Conservation (phyloP, 2,888 invertebrate species). For the Lacanobia oleracea region DNA sequence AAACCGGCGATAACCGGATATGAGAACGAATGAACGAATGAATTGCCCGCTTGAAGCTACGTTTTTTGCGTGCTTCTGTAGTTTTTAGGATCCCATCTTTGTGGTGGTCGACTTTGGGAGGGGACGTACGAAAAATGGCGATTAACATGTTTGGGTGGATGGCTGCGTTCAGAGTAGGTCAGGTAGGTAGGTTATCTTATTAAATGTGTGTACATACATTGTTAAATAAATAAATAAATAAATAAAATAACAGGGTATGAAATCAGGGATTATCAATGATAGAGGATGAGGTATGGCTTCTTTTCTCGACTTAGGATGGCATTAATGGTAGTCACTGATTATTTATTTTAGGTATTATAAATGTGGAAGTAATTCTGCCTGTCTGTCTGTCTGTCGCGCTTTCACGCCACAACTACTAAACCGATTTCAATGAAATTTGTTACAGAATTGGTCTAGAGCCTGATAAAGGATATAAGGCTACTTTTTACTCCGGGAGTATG, state of each 20-base stretch:
- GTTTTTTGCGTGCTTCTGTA: conserved; percentile 83
- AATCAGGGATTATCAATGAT: background rate
- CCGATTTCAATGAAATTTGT: too few species aligned
- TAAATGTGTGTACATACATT: too few species aligned
- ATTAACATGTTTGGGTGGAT: conserved; percentile 40
- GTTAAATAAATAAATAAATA: too few species aligned
- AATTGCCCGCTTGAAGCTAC: conserved; percentile 86
- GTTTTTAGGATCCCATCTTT: conserved; percentile 71
- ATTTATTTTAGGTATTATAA: background rate
- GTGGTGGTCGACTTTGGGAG: conserved; percentile 55
- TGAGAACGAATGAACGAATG: conserved; percentile 86
- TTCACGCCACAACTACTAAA: too few species aligned
- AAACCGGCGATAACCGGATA: conserved; percentile 88
- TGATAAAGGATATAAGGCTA: too few species aligned
- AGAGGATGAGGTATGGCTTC: background rate
- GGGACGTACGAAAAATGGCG: conserved; percentile 26
- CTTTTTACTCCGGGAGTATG: too few species aligned
- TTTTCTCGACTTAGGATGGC: background rate
- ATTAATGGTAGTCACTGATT: background rate
- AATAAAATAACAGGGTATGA: too few species aligned
- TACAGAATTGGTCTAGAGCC: too few species aligned
- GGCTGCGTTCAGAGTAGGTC: background rate
- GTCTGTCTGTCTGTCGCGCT: too few species aligned
- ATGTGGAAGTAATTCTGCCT: too few species aligned
- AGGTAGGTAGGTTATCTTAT: too few species aligned